phyloP scores from a whole-genome alignment of 2,797 vertebrate species.

The Siniperca scherzeri region DNA sequence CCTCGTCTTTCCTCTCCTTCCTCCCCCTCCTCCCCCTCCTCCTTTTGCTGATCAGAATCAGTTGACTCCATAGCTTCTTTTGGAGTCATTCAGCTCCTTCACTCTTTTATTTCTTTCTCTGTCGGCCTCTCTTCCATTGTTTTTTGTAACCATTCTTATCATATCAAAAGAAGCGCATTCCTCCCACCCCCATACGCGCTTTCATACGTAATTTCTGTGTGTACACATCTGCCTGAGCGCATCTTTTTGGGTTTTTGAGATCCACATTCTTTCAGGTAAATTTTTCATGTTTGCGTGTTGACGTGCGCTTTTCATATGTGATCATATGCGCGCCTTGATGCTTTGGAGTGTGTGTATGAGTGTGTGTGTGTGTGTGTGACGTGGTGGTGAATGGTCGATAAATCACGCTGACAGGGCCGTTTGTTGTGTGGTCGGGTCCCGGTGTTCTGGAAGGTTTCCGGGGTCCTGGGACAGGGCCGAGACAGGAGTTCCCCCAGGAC shows the following conservation, averaged over 20 bases:
- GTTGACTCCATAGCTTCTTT: constrained; percentile 57
- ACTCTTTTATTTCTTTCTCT: constrained; percentile 53
- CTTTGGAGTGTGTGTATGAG: constrained; percentile 26
- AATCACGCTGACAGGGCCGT: constrained; percentile 87
- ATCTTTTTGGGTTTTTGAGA: constrained; percentile 33
- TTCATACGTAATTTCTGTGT: constrained; percentile 36
- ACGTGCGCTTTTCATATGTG: constrained; percentile 48
- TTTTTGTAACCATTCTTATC: constrained; percentile 66
- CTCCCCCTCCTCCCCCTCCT: neutral
- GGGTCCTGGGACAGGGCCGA: constrained; percentile 85
- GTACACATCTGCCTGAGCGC: constrained; percentile 61
- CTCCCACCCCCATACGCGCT: constrained; percentile 18
- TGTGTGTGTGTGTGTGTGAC: constrained; percentile 52
- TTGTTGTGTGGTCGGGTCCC: constrained; percentile 75
- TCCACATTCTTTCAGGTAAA: constrained; percentile 43
- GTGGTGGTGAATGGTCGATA: constrained; percentile 85
- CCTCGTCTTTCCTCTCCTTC: constrained; percentile 14
- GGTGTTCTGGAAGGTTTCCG: constrained; percentile 80
- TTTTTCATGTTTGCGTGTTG: constrained; percentile 42
- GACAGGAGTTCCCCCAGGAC: constrained; percentile 75
- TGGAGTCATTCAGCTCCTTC: constrained; percentile 55
- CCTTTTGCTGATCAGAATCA: constrained; percentile 57
- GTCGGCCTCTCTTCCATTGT: constrained; percentile 54
- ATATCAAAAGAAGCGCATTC: constrained; percentile 72
- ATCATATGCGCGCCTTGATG: constrained; percentile 31